A percentile compares a stretch with the other conserved stretches of the same genome.
Evolutionary conservation across 2,113 vertebrate genomes (phyloP).

Genomic region (Sebastes schlegelii): DNA sequence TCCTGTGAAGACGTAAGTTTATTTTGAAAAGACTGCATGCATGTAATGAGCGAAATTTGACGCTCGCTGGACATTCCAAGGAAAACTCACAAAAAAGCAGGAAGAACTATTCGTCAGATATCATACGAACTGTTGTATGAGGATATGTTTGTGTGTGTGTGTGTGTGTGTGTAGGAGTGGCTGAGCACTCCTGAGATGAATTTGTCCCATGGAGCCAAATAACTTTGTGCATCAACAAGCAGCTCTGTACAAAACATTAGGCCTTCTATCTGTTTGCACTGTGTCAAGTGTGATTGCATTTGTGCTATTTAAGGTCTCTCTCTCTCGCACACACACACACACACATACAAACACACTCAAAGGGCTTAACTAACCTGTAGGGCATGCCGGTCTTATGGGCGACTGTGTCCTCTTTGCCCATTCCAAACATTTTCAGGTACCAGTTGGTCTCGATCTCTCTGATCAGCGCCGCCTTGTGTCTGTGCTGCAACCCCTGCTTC

Average conservation of each 20-base stretch:
- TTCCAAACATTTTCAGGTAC: slow-evolving; percentile 90
- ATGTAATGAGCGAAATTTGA: too few species aligned
- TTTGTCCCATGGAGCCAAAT: slow-evolving; percentile 2
- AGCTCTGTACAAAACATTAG: slow-evolving; percentile 1
- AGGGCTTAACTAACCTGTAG: slow-evolving; percentile 89
- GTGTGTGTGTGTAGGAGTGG: neutral
- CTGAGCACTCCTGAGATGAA: neutral
- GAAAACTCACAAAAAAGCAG: too few species aligned
- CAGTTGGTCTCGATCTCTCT: slow-evolving; percentile 93
- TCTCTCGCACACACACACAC: slow-evolving; percentile 26
- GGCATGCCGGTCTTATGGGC: slow-evolving; percentile 90
- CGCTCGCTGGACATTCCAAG: too few species aligned
- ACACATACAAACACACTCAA: slow-evolving; percentile 31
- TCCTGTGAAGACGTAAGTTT: too few species aligned
- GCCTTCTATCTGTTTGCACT: slow-evolving; percentile 17
- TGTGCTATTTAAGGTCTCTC: neutral
- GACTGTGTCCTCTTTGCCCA: slow-evolving; percentile 88
- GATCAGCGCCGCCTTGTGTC: slow-evolving; percentile 84
- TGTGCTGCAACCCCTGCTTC: slow-evolving; percentile 79
- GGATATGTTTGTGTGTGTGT: neutral
- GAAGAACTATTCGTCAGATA: too few species aligned
- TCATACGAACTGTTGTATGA: too few species aligned
- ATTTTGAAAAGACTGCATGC: too few species aligned
- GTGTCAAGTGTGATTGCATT: neutral
- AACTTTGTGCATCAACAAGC: slow-evolving; percentile 16